Evolutionary conservation across 2,888 invertebrate genomes (phyloP), one percentile per base, ranked within the genome.

Genomic region (Ophioninae sp.): DNA sequence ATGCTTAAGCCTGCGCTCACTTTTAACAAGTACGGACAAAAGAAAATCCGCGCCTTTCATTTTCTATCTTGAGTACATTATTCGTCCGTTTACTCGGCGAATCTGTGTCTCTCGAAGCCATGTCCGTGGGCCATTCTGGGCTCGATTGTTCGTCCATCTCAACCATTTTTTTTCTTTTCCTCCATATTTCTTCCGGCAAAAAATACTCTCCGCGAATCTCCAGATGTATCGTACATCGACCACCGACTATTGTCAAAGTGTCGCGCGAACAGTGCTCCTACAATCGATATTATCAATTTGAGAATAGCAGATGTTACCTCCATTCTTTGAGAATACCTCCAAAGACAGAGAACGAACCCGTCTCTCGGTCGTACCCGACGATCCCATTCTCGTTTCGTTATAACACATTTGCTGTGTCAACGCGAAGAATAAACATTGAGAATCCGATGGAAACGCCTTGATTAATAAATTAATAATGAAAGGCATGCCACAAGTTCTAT

Each of bases 81-180:
- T 76, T 72, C 72, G 22, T 61, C 72, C 81, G 76, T 83, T 76
- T 81, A 41, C 65, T 56, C 80, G 10, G 39, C 17, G 51, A 76
- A 58, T 80, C 61, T 67, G 75, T 30, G 10, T 68, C 44, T 68
- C 6, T n/a, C 30, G 51, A 69, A 30, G 30, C 69, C n/a, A 30
- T 37, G 58, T 20, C 41, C 9, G 23, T 39, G 39, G 30, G 37
- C 23, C 7, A 58, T 71, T 58, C 13, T 71, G 8, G 58, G 37
- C n/a, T 58, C 58, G 1, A 56, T 71, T 37, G 56, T 20, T 30
- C 58, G 58, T 30, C 17, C 6, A n/a, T 20, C 23, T 37, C 56
- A 13, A 51, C 58, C 8, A 23, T 30, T 68, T 30, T 51, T n/a
- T 68, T 13, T 23, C 51, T 23, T 51, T 68, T 39, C 37, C 56